Evolutionary conservation across 2,888 invertebrate species (phyloP), one percentile per base, ranked within the genome.

Genomic region (Homarus gammarus): DNA sequence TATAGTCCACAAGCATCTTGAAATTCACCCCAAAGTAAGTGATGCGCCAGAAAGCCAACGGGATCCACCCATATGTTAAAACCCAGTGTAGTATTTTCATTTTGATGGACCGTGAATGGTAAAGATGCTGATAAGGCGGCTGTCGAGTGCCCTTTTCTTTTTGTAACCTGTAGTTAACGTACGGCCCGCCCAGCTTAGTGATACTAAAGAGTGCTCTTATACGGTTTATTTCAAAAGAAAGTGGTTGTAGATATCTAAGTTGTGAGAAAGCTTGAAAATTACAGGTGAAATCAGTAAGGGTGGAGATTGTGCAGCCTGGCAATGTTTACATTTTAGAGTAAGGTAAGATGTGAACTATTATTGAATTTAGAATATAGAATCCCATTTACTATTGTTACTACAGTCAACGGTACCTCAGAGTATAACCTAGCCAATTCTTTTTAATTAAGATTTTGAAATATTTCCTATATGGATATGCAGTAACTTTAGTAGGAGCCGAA

Each of bases 21-120:
- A 64, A 64, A 27, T 64, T 64, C 64, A 27, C 64, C 64, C 27
- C 64, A 64, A 64, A 64, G 64, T 64, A 64, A 64, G 64, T 64
- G 64, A 27, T 64, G 64, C 27, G 64, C 27, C 27, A 64, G 22
- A 27, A 64, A 64, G 27, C 64, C 22, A 64, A 44, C 22, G 12
- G 64, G 10, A 27, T 64, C 64, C 64, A 64, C 8, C 5, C 0
- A 5, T 64, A 27, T 27, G 64, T 27, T 6, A 27, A 27, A 64
- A 27, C 27, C 5, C 27, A 27, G 56, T 27, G 3, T 27, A 5
- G 64, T 64, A 27, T 64, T 64, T 6, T 64, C 64, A 27, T 27
- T 64, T 64, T 64, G 64, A 10, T n/a, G n/a, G 64, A 64, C 64
- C 64, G 27, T n/a, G 27, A 27, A 64, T 64, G 27, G 64, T 18